phyloP scores from a whole-genome alignment of 2,797 vertebrate genomes.

The Phataginus tetradactyla region DNA sequence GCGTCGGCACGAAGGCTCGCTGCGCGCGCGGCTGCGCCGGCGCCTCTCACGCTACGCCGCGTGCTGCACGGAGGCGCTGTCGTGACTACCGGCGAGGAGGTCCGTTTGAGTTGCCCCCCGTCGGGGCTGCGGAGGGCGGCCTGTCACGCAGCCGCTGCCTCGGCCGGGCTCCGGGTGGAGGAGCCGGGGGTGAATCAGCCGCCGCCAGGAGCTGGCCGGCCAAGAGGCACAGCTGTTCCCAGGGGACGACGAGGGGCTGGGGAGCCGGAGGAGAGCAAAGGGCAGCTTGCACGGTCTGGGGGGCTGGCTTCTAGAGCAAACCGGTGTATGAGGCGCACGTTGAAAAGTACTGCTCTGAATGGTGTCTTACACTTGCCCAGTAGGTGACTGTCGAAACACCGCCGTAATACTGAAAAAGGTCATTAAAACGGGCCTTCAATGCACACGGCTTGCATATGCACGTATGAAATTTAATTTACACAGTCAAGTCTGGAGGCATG shows the following conservation, averaged over 20 bases:
- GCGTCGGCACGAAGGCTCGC: not conserved
- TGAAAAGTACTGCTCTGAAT: not conserved
- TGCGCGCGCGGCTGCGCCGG: not conserved
- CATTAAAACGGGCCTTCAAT: constrained; percentile 45
- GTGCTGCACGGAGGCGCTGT: constrained; percentile 82
- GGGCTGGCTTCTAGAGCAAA: not conserved
- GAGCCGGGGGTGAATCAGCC: not conserved
- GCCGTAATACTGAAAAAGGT: not conserved
- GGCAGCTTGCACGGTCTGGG: not conserved
- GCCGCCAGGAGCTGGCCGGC: not conserved
- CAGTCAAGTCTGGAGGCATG: not conserved
- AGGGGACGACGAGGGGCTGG: not conserved
- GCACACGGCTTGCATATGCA: not conserved
- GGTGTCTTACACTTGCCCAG: not conserved
- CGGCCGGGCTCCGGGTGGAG: constrained; percentile 26
- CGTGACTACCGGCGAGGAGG: constrained; percentile 90
- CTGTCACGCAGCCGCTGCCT: constrained; percentile 88
- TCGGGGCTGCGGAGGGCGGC: constrained; percentile 78
- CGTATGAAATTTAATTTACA: constrained; percentile 63
- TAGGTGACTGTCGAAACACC: constrained; percentile 24
- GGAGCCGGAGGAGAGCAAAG: not conserved
- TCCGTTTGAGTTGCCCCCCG: constrained; percentile 89
- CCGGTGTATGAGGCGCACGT: not conserved
- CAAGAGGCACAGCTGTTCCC: not conserved
- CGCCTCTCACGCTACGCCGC: constrained; percentile 67